These are phyloP conservation scores for Neosilurus hyrtlii DNA, from an alignment of 2,797 vertebrate genomes.

Conservation along the genomic window DNA sequence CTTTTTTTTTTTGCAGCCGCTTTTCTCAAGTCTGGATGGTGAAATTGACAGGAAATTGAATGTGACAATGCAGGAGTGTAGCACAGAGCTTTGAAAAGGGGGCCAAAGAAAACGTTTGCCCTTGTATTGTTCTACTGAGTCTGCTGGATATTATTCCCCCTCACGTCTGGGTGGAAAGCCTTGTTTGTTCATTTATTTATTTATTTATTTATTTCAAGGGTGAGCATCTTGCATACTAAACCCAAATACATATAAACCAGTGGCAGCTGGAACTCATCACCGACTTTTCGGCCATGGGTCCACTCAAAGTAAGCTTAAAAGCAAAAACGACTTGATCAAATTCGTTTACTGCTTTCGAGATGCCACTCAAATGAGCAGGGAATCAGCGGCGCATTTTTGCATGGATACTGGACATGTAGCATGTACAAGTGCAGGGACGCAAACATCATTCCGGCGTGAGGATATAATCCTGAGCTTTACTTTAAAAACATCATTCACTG, in stretches of 20 bases:
- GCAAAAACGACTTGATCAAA: conserved; percentile 45
- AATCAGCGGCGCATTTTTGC: conserved; percentile 13
- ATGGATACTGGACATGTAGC: conserved; percentile 13
- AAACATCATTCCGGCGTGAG: conserved; percentile 1
- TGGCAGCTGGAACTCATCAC: conserved; percentile 56
- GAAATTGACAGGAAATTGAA: conserved; percentile 79
- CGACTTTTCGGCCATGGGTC: conserved; percentile 54
- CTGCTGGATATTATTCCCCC: conserved; percentile 76
- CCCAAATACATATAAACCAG: conserved; percentile 58
- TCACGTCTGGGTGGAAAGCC: conserved; percentile 77
- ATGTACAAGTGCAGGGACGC: not conserved
- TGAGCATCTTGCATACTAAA: conserved; percentile 74
- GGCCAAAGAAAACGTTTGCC: conserved; percentile 68
- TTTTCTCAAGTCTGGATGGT: conserved; percentile 69
- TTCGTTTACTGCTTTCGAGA: conserved; percentile 42
- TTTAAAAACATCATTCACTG: conserved; percentile 75
- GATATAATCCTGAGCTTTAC: conserved; percentile 72
- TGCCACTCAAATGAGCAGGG: conserved; percentile 29
- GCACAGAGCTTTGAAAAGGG: conserved; percentile 68
- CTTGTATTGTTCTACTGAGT: conserved; percentile 68
- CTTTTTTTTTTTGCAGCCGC: conserved; percentile 47
- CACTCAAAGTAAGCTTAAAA: conserved; percentile 45
- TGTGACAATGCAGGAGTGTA: conserved; percentile 72
- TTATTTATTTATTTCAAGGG: conserved; percentile 54
- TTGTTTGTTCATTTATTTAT: conserved; percentile 75